These are phyloP conservation scores for Coendou prehensilis DNA, from an alignment of 2,797 vertebrate species.

Conservation along the genomic window DNA sequence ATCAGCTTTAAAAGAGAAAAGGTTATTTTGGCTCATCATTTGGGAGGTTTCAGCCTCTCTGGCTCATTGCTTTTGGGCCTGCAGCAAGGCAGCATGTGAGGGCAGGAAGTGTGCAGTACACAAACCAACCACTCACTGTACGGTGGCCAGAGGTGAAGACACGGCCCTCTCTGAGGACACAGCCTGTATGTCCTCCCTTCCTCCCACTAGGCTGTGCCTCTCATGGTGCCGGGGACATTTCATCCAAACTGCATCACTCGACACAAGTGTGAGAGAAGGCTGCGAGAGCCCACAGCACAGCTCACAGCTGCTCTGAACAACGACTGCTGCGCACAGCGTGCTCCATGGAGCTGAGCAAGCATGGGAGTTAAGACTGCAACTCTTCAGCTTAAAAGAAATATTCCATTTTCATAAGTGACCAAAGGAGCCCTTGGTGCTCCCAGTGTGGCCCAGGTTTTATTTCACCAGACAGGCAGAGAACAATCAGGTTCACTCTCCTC, in stretches of 20 bases:
- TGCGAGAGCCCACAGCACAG: not conserved
- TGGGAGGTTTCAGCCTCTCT: not conserved
- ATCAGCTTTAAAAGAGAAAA: not conserved
- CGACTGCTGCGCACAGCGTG: rapidly evolving
- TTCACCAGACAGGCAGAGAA: not conserved
- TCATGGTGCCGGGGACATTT: not conserved
- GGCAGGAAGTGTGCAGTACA: not conserved
- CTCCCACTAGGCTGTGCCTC: not conserved
- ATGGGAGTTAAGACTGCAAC: not conserved
- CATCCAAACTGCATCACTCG: not conserved
- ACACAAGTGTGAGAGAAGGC: not conserved
- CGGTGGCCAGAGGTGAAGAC: not conserved
- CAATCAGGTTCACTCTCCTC: not conserved
- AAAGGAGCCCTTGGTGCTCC: not conserved
- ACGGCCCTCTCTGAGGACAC: not conserved
- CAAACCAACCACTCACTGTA: not conserved
- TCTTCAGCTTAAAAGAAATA: not conserved
- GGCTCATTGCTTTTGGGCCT: not conserved
- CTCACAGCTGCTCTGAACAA: not conserved
- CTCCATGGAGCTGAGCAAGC: not conserved
- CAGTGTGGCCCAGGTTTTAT: not conserved
- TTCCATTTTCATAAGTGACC: slow-evolving; percentile 14
- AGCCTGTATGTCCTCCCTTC: not conserved
- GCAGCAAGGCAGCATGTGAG: not conserved
- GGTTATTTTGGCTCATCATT: not conserved